Conservation (phyloP, 2,797 vertebrate genomes). For the Tragopan temminckii region DNA sequence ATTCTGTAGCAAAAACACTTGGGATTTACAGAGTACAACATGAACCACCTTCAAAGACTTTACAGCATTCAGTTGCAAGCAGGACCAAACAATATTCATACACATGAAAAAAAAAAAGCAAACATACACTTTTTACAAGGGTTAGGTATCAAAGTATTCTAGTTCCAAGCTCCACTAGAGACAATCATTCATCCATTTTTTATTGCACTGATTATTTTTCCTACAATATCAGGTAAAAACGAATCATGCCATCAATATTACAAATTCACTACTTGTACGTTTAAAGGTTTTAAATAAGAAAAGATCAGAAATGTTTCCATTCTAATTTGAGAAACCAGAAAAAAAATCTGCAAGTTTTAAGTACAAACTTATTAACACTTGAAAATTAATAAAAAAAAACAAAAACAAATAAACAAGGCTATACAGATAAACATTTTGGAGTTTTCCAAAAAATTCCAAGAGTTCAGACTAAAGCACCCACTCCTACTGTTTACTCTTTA, state of each 20-base stretch:
- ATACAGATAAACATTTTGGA: neutral
- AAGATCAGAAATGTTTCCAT: neutral
- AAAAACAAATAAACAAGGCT: neutral
- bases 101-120: fast-evolving
- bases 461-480: neutral
- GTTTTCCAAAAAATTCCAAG: neutral
- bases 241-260: neutral
- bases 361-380: neutral
- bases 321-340: neutral
- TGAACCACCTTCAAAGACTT: neutral
- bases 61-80: neutral
- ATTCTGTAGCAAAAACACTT: neutral
- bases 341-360: neutral
- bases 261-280: neutral
- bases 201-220: neutral
- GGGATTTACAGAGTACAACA: neutral
- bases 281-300: neutral
- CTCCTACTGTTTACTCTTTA: neutral
- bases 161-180: neutral
- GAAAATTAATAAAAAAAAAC: neutral
- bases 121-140: fast-evolving
- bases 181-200: neutral
- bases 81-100: neutral
- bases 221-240: neutral
- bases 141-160: neutral